A percentile compares a stretch with the other conserved stretches of the same genome.
phyloP scores from a whole-genome alignment of 2,797 vertebrate species.

The Melopsittacus undulatus region DNA sequence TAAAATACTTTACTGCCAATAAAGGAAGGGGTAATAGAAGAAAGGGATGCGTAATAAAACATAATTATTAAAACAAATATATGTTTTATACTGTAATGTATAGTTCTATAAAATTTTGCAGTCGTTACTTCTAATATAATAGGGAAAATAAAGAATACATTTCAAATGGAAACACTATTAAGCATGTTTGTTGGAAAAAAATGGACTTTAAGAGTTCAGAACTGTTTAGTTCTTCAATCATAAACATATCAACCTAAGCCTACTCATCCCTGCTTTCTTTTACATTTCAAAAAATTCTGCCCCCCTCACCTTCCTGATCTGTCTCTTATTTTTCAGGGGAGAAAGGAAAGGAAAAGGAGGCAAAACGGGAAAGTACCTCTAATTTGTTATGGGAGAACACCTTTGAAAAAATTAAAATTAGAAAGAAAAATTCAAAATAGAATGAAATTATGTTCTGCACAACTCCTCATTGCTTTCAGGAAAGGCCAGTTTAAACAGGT shows the following conservation, averaged over 20 bases:
- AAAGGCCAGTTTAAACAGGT: neutral
- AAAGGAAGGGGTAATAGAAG: neutral
- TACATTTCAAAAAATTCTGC: neutral
- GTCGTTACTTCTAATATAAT: neutral
- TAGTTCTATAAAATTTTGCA: neutral
- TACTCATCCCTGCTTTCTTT: neutral
- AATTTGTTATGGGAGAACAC: neutral
- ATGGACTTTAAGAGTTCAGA: neutral
- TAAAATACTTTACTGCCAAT: conserved; percentile 10
- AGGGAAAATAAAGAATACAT: neutral
- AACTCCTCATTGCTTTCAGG: neutral
- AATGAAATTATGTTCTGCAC: neutral
- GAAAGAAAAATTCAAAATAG: neutral
- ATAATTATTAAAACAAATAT: conserved; percentile 30
- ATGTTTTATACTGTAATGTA: neutral
- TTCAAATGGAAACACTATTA: neutral
- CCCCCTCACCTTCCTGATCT: neutral
- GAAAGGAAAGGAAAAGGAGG: neutral
- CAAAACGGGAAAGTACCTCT: neutral
- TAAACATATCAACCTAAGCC: neutral
- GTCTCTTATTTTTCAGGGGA: neutral
- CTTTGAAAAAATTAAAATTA: neutral
- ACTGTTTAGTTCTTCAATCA: neutral
- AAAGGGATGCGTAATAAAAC: conserved; percentile 15
- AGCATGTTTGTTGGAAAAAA: neutral